Base-by-base conservation (phyloP, 2,888 invertebrate species). In the Carabus problematicus region DNA sequence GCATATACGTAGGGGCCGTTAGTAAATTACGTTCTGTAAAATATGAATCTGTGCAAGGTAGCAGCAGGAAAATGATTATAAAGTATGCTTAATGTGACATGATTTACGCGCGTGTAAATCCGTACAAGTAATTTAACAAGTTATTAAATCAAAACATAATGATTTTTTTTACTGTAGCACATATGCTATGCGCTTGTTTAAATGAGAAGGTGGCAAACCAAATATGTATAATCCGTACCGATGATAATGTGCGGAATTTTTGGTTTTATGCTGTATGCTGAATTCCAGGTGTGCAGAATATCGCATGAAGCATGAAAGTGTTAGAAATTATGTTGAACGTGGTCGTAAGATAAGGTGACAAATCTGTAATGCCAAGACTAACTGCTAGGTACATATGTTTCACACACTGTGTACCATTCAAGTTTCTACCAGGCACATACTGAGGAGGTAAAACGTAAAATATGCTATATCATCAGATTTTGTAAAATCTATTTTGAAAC, bases 81-180 rank as follows among this genome's bases (percentile, higher is more conserved):
- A 69, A 69, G 56, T 69, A 62, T 41, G 69, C 62, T 69, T 69
- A 69, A 69, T 69, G 62, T 69, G 69, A 62, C 69, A 62, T 62
- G 69, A 69, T 69, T 62, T 69, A 69, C 60, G 56, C 40, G 41
- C 43, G 56, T 41, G 62, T 69, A 69, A 69, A 69, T 69, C 69
- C 69, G 62, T 69, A 69, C 69, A 69, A 69, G 69, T 62, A 69
- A 69, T 69, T 69, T 69, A 62, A 69, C 69, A 69, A 62, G 62
- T 69, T 62, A 69, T 69, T 69, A 69, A 69, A 69, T 69, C 69
- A 69, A 62, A 69, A 69, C 69, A 69, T 18, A 47, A 39, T 42
- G 18, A 41, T 59, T 41, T 59, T 19, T 40, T 29, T 56, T 56
- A 29, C 29, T 39, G 56, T 39, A 19, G 56, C 56, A 11, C 19